Base-by-base conservation (phyloP, 2,888 invertebrate species). In the Ormyrus nitidulus region DNA sequence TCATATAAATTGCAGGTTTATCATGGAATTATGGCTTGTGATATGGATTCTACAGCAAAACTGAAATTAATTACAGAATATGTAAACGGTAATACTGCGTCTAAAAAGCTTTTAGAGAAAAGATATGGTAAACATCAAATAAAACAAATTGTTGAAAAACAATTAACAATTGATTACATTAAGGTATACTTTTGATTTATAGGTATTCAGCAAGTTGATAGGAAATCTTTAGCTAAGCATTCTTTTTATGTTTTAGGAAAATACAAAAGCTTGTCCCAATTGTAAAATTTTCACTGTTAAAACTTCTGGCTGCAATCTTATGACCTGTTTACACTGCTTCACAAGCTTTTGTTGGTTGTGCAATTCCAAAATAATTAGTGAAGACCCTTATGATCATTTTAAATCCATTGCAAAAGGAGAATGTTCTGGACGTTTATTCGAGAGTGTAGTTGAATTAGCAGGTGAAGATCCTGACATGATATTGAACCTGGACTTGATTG, bases 261-360 rank as follows among this genome's bases (percentile, higher is more conserved):
- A 85, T 62, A 80, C 87, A 5, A 88, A 85, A 70, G 7, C 70
- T 5, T 88, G 88, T 70, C 87, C 88, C 1, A 82, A 80, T 5
- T 89, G 87, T 66, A 70, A n/a, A 8, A 81, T 83, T n/a, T 34
- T 74, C n/a, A 84, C 80, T 6, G 77, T 75, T 51, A 88, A 86
- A 76, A 81, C 75, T 8, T 79, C 65, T 5, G 86, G 86, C 4
- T 88, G 86, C 64, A 88, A 88, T 74, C 83, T 85, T 80, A 85
- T 88, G 83, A 73, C 6, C 0, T 88, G 87, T 56, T 44, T 0
- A 11, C 49, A 84, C 53, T 88, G 87, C 13, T 70, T 82, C 19
- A 76, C 75, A 13, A 9, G 44, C 2, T 86, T 88, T 58, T 88
- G 87, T 62, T 88, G 88, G 87, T 34, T 88, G 0, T 88, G 87